Base-by-base conservation (phyloP, 2,888 invertebrate species). In the Elegia similella region DNA sequence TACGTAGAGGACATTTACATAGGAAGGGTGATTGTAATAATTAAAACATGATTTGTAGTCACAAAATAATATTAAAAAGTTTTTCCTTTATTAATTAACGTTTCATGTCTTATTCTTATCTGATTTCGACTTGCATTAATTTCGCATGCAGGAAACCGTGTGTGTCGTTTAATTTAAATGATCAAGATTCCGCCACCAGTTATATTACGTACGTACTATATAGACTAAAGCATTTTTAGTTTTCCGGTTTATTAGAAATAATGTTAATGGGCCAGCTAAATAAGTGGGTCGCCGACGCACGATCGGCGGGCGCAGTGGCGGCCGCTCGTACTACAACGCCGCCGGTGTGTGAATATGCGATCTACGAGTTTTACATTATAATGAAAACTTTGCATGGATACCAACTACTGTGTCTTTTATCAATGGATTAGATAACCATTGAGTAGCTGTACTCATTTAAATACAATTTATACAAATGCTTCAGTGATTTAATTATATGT, bases 251-350 rank as follows among this genome's bases (percentile, higher is more conserved):
- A 59, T 69, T 67, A 61, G 57, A 75, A 79, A 78, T 62, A 80
- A 78, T 80, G 73, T 74, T 76, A 78, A 80, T 77, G 69, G 72
- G 67, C 61, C 68, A 65, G 59, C 69, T 68, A 73, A 76, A 76
- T 61, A 80, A 75, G 69, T 80, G 71, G 74, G 75, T 63, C 75
- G 38, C 2, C 38, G 3, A 12, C 38, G n/a, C 38, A 10, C 12
- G 3, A 38, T 12, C 10, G 10, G 38, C 10, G 12, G 38, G 38
- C 38, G 38, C 38, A 2, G n/a, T 65, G 59, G 61, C 50, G 7
- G 34, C 32, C 29, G 12, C 7, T 34, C 34, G 34, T 15, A 50
- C 34, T 13, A 34, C 10, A 38, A 38, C 34, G 34, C 30, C 48
- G 73, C 67, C 38, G 12, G 38, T 38, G 67, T 75, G 70, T 62